Evolutionary conservation across 2,113 vertebrate species (phyloP), one percentile per base, ranked within the genome.

Genomic region (Origma solitaria): DNA sequence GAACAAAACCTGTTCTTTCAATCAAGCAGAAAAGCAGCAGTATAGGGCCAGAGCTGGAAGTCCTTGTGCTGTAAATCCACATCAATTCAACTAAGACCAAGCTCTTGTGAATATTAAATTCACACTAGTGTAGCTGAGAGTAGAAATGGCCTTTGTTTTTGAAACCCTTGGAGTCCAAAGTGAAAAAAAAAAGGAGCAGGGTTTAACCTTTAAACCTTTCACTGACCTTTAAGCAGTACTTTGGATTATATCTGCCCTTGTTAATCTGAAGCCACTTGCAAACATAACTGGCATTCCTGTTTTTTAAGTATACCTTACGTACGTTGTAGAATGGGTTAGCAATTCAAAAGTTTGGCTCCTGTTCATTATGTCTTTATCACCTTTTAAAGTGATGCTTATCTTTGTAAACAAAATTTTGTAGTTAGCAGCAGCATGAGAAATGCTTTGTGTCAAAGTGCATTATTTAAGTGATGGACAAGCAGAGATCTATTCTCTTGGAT

Each of bases 121-220:
- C 87, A 73, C 71, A 66, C 33, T 80, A 62, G n/a, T 31, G 47
- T 73, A 81, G 33, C 42, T 77, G 42, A 62, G 71, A 90, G 47
- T 50, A 90, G 91, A 83, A 93, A 54, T 6, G 28, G 44, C 22
- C 51, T 95, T 95, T 88, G 70, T 85, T 91, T 95, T 70, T 82
- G 75, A 96, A 86, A 38, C 23, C 27, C 84, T 77, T 82, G 54
- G 68, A 90, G 75, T 51, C n/a, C 0, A 0, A 80, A 73, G 24
- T 58, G 61, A 38, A 82, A 87, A 85, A 73, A 70, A 70, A 56
- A 60, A 30, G 42, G 45, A 90, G 16, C 42, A 86, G 78, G 82
- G 44, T 79, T 96, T 95, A 96, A 95, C 90, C 91, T 92, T 93
- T 95, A 94, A 94, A 81, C 66, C 78, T 82, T 87, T 82, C 71